Conservation (phyloP, 1,140 invertebrate genomes). For the Leptoteleia sp. region DNA sequence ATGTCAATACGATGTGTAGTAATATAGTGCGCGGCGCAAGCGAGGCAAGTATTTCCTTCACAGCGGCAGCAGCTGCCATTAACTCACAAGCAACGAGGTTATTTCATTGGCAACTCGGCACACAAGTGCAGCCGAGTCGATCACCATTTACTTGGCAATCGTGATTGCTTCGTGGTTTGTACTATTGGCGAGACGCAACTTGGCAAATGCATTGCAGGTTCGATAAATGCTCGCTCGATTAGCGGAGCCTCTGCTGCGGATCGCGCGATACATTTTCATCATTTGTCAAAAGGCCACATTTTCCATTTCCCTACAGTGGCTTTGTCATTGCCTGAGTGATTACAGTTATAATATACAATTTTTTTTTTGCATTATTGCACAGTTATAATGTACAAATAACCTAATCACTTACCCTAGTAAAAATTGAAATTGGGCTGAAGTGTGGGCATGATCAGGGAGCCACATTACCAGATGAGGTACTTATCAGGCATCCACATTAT, state of each 20-base stretch:
- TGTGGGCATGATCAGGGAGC: too few species aligned
- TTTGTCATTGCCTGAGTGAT: too few species aligned
- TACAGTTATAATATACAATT: too few species aligned
- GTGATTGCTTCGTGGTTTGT: conserved; percentile 66
- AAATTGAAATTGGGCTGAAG: too few species aligned
- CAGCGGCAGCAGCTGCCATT: conserved; percentile 66
- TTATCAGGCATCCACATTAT: too few species aligned
- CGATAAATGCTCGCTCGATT: conserved; percentile 62
- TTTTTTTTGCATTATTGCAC: too few species aligned
- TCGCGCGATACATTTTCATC: conserved; percentile 25
- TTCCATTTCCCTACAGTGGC: too few species aligned
- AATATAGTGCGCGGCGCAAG: conserved; percentile 49
- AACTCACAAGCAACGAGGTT: conserved; percentile 67
- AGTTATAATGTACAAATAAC: too few species aligned
- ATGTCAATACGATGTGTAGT: conserved; percentile 65
- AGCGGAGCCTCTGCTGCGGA: conserved; percentile 24
- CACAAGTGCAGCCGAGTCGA: conserved; percentile 66
- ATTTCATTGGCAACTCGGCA: conserved; percentile 66
- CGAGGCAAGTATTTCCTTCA: conserved; percentile 63
- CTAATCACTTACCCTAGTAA: too few species aligned
- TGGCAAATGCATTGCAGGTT: conserved; percentile 65
- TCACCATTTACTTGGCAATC: conserved; percentile 65
- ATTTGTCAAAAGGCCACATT: too few species aligned
- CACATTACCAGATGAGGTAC: too few species aligned
- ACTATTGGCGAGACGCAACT: conserved; percentile 48